These are phyloP conservation scores for Nyleta sp. DNA, from an alignment of 2,888 invertebrate genomes.

Conservation along the genomic window DNA sequence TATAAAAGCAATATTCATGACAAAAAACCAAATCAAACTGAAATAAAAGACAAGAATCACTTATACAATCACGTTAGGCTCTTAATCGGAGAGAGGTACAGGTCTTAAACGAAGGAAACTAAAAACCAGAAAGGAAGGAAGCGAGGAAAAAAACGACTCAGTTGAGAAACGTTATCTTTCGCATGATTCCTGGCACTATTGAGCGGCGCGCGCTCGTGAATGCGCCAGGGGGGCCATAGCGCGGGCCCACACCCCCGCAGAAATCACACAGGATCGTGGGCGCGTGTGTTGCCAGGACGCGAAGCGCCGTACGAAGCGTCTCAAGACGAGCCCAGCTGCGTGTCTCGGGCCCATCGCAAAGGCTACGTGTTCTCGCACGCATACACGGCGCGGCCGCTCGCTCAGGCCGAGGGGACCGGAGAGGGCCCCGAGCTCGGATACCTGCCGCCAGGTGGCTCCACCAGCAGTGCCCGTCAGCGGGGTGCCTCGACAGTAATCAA, in stretches of 20 bases:
- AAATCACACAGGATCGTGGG: conserved; percentile 54
- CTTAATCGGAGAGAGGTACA: too few species aligned
- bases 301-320: conserved; percentile 80
- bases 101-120: too few species aligned
- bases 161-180: conserved; percentile 35
- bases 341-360: conserved; percentile 80
- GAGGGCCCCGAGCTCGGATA: conserved; percentile 80
- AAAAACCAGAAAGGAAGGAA: too few species aligned
- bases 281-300: conserved; percentile 81
- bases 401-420: conserved; percentile 81
- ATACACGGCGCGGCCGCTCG: conserved; percentile 69
- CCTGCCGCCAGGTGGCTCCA: conserved; percentile 85
- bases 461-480: conserved; percentile 85
- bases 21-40: too few species aligned
- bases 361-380: conserved; percentile 82
- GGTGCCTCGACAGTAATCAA: conserved; percentile 86
- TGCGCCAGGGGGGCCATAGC: conserved; percentile 61
- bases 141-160: too few species aligned
- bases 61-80: too few species aligned
- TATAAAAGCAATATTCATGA: too few species aligned
- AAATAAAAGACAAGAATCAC: too few species aligned
- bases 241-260: conserved; percentile 61
- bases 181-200: conserved; percentile 43
- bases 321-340: conserved; percentile 83
- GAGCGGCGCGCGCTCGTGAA: conserved; percentile 52